These are phyloP conservation scores for Mus musculus DNA, from an alignment of 2,113 vertebrate genomes.

Conservation along the genomic window GRCm39 chr9:50810001-50810500, in stretches of 20 bases:
- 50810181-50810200: not conserved
- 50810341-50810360: not conserved
- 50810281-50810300: not conserved
- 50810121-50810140: not conserved
- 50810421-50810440: fast-evolving
- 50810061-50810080: constrained; percentile 88
- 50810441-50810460: not conserved
- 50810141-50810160: not conserved
- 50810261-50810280: not conserved
- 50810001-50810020: constrained; percentile 95
- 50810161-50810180: not conserved
- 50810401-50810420: fast-evolving
- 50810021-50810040: constrained; percentile 95
- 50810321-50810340: not conserved
- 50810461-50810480: not conserved
- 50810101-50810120: not conserved
- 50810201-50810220: not conserved
- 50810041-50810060: constrained; percentile 92
- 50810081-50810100: not conserved
- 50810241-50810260: too few relatives aligned
- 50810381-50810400: not conserved
- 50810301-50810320: not conserved
- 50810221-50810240: not conserved
- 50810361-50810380: not conserved
- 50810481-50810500: not conserved